Conservation (phyloP, 2,888 invertebrate species). For the Steinernema hermaphroditum region DNA sequence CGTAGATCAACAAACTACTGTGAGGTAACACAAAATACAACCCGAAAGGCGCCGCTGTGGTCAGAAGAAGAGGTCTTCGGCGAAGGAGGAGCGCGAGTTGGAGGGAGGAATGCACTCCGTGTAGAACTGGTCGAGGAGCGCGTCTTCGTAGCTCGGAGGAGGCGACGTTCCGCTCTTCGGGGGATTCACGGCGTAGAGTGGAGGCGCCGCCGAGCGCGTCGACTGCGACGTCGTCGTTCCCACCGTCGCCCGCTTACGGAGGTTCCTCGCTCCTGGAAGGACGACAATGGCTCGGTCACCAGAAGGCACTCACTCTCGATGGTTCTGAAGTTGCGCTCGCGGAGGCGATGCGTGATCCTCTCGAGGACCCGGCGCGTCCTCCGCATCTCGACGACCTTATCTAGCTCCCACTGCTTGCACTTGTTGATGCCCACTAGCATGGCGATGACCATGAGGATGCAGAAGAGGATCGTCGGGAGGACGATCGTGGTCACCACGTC, state of each 20-base stretch:
- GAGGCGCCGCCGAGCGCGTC: slow-evolving; percentile 13
- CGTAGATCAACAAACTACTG: too few relatives aligned
- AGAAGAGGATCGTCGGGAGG: slow-evolving; percentile 65
- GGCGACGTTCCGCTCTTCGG: slow-evolving; percentile 60
- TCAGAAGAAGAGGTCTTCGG: neutral
- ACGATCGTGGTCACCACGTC: slow-evolving; percentile 64
- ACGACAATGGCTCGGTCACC: neutral
- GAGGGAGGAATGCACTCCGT: slow-evolving; percentile 56
- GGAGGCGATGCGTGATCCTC: slow-evolving; percentile 60
- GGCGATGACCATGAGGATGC: slow-evolving; percentile 64
- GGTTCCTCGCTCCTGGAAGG: slow-evolving; percentile 57
- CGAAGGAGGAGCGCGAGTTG: neutral
- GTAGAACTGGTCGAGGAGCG: slow-evolving; percentile 64
- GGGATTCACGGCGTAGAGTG: slow-evolving; percentile 26
- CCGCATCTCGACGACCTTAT: slow-evolving; percentile 65
- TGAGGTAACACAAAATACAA: too few relatives aligned
- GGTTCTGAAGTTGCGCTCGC: slow-evolving; percentile 65
- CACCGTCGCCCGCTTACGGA: slow-evolving; percentile 55
- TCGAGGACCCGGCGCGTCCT: slow-evolving; percentile 64
- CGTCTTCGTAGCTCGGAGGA: slow-evolving; percentile 65
- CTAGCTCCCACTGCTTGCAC: slow-evolving; percentile 67
- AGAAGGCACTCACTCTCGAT: slow-evolving; percentile 56
- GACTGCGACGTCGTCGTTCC: slow-evolving; percentile 40
- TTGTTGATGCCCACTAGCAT: slow-evolving; percentile 66
- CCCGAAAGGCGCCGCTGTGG: too few relatives aligned